These are phyloP conservation scores for Eurystomus glaucurus DNA, from an alignment of 2,797 vertebrate species.

Conservation along the genomic window DNA sequence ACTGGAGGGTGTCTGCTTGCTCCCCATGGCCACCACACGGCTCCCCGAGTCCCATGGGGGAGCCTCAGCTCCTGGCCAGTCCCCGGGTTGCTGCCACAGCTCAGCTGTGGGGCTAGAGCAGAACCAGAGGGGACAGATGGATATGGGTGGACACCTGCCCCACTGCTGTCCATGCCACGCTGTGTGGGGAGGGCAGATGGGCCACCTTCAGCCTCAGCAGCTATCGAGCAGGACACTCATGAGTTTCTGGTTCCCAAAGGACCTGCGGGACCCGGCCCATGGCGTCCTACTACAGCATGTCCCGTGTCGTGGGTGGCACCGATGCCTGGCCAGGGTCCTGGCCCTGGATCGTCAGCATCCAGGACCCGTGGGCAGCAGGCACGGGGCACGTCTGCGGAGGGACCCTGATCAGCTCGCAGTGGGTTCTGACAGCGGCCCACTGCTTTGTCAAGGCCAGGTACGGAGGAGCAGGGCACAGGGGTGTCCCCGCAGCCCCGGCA, in stretches of 20 bases:
- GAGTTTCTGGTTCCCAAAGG: not conserved
- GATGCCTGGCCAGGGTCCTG: not conserved
- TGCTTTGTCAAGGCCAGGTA: conserved; percentile 34
- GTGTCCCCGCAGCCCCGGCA: not conserved
- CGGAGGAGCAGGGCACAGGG: not conserved
- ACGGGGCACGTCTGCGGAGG: conserved; percentile 49
- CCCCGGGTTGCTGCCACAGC: not conserved
- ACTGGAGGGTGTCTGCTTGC: not conserved
- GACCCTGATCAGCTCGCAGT: conserved; percentile 11
- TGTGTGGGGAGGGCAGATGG: too few relatives aligned
- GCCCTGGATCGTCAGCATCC: not conserved
- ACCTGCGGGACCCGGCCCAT: not conserved
- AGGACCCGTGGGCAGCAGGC: not conserved
- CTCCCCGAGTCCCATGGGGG: not conserved
- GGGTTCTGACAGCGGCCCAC: conserved; percentile 74
- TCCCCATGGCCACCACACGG: not conserved
- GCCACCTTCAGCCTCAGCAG: not conserved
- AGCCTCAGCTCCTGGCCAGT: not conserved
- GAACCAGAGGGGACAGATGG: not conserved
- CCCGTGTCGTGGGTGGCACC: not conserved
- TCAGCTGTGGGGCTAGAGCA: not conserved
- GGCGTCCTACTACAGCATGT: not conserved
- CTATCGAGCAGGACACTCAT: not conserved
- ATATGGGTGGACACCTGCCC: too few relatives aligned
- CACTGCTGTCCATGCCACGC: too few relatives aligned